phyloP scores from a whole-genome alignment of 2,888 invertebrate genomes.

The Sinelater perroti region DNA sequence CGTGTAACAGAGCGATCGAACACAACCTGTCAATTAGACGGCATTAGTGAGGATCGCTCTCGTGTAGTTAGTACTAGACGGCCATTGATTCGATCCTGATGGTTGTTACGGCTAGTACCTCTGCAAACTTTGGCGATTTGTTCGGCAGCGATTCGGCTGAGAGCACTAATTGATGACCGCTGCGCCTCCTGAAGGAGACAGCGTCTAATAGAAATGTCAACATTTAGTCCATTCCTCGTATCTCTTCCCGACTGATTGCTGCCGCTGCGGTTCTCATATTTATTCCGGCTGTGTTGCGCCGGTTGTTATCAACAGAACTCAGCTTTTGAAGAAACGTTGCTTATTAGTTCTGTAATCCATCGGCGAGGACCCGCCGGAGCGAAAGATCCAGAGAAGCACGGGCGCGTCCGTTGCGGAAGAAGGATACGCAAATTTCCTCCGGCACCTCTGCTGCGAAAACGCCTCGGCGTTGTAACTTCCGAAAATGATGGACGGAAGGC shows the following conservation, averaged over 20 bases:
- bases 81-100: conserved; percentile 42
- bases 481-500: conserved; percentile 59
- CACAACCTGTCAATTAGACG: conserved; percentile 63
- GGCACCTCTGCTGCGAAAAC: conserved; percentile 29
- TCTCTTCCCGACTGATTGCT: conserved; percentile 31
- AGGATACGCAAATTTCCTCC: too few species aligned
- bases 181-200: conserved; percentile 57
- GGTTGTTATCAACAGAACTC: too few species aligned
- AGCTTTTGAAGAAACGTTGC: too few species aligned
- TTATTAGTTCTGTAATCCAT: too few species aligned
- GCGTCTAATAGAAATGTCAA: conserved; percentile 61
- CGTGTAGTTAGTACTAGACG: conserved; percentile 40
- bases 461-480: conserved; percentile 48
- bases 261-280: conserved; percentile 14
- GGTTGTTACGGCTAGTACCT: conserved; percentile 38
- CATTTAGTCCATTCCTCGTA: conserved; percentile 42
- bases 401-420: background rate
- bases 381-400: background rate
- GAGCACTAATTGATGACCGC: conserved; percentile 60
- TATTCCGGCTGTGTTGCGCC: conserved; percentile 9
- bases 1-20: conserved; percentile 60
- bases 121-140: conserved; percentile 54
- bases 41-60: conserved; percentile 56
- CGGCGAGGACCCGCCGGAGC: too few species aligned
- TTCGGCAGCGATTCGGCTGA: conserved; percentile 54